Conservation (phyloP, 2,888 invertebrate genomes). For the Branchinecta sandiegonensis region DNA sequence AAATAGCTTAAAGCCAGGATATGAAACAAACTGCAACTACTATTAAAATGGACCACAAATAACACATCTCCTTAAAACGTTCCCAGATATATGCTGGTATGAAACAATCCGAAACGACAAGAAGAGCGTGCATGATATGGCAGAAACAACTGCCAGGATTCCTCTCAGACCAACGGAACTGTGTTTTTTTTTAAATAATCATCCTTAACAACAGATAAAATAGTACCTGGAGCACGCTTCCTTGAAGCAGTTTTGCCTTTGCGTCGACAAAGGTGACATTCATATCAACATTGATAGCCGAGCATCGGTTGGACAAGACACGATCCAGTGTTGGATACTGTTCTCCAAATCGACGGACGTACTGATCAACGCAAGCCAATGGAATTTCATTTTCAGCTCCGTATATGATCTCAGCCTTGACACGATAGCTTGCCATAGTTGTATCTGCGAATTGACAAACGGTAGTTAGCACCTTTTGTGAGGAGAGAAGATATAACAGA, state of each 20-base stretch:
- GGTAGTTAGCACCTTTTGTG: constrained; percentile 24
- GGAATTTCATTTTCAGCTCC: constrained; percentile 80
- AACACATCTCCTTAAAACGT: too few species aligned
- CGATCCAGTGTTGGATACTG: constrained; percentile 64
- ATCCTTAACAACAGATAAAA: too few species aligned
- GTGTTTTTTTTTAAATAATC: too few species aligned
- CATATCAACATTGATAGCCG: constrained; percentile 84
- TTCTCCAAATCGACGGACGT: constrained; percentile 40
- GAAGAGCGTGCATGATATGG: too few species aligned
- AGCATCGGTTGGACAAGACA: constrained; percentile 75
- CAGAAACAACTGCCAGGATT: too few species aligned
- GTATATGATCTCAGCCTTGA: constrained; percentile 69
- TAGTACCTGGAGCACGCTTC: constrained; percentile 58
- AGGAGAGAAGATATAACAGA: too few species aligned
- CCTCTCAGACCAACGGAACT: too few species aligned
- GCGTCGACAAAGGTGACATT: constrained; percentile 79
- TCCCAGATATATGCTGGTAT: too few species aligned
- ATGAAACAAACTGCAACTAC: too few species aligned
- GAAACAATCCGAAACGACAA: too few species aligned
- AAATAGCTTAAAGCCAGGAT: too few species aligned
- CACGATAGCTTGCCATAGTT: constrained; percentile 86
- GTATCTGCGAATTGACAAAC: constrained; percentile 46
- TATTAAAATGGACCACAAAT: too few species aligned
- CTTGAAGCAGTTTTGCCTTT: constrained; percentile 58
- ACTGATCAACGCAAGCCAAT: constrained; percentile 63